phyloP scores from a whole-genome alignment of 2,888 invertebrate genomes.

The Helobdella robusta region DNA sequence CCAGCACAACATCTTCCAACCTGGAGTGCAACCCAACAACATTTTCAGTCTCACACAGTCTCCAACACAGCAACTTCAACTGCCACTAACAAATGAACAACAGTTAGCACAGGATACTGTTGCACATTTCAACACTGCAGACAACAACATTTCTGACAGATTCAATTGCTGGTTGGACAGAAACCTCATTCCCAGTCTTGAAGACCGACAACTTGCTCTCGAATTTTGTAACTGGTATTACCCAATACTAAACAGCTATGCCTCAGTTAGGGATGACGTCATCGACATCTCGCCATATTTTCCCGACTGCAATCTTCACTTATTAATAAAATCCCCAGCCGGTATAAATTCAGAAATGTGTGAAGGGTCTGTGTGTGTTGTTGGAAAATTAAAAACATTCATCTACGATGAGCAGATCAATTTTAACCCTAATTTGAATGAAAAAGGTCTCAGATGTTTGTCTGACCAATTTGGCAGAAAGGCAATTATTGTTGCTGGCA shows the following conservation, averaged over 20 bases:
- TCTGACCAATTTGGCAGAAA: slow-evolving; percentile 59
- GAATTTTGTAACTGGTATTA: slow-evolving; percentile 44
- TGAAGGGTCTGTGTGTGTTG: slow-evolving; percentile 36
- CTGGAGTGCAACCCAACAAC: too few relatives aligned
- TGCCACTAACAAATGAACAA: too few relatives aligned
- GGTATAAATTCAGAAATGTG: slow-evolving; percentile 31
- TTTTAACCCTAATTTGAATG: slow-evolving; percentile 58
- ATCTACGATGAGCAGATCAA: slow-evolving; percentile 38
- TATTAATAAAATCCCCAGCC: slow-evolving; percentile 32
- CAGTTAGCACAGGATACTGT: background rate
- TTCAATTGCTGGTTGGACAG: slow-evolving; percentile 20
- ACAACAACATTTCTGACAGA: background rate
- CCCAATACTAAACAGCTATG: slow-evolving; percentile 37
- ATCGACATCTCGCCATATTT: slow-evolving; percentile 39
- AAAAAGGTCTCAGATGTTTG: slow-evolving; percentile 56
- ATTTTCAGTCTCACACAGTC: background rate
- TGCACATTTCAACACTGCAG: background rate
- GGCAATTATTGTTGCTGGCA: slow-evolving; percentile 58
- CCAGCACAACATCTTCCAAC: too few relatives aligned
- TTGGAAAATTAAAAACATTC: slow-evolving; percentile 37
- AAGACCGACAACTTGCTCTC: slow-evolving; percentile 37
- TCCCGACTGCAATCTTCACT: slow-evolving; percentile 37
- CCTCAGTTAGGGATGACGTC: slow-evolving; percentile 27
- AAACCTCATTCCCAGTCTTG: slow-evolving; percentile 10
- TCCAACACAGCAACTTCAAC: too few relatives aligned